A percentile compares a stretch with the other conserved stretches of the same genome.
These are phyloP conservation scores for Mesopsocus fuscifrons DNA, from an alignment of 2,888 invertebrate species.

Conservation along the genomic window DNA sequence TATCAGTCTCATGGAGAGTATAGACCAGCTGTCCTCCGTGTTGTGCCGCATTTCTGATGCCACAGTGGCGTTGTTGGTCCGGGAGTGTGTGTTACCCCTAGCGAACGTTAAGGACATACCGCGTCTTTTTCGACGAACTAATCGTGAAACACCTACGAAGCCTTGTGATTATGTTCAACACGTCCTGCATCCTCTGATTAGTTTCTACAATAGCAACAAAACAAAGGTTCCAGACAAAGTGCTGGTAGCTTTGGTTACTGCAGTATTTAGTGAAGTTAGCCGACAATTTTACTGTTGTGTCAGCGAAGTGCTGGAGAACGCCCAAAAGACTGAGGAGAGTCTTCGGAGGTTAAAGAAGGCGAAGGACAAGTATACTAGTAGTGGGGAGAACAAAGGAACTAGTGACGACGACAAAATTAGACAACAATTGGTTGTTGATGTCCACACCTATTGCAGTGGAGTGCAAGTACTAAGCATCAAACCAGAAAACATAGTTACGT, in stretches of 20 bases:
- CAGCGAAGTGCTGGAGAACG: slow-evolving; percentile 75
- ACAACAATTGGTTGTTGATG: slow-evolving; percentile 73
- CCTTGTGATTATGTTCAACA: slow-evolving; percentile 61
- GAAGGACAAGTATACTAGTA: slow-evolving; percentile 36
- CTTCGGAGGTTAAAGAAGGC: slow-evolving; percentile 73
- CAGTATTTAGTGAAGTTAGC: slow-evolving; percentile 11
- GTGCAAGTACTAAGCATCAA: slow-evolving; percentile 35
- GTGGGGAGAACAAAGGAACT: slow-evolving; percentile 35
- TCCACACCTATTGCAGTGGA: slow-evolving; percentile 47
- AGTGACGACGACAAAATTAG: slow-evolving; percentile 91
- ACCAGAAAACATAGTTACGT: slow-evolving; percentile 35
- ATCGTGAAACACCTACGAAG: slow-evolving; percentile 65
- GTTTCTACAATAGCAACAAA: slow-evolving; percentile 27
- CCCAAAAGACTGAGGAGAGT: slow-evolving; percentile 90
- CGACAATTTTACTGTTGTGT: slow-evolving; percentile 30
- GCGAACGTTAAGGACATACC: slow-evolving; percentile 86
- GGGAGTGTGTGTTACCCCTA: slow-evolving; percentile 36
- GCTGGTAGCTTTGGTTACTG: slow-evolving; percentile 25
- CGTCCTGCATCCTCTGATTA: slow-evolving; percentile 36
- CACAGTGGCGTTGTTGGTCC: no score
- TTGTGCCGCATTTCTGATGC: no score
- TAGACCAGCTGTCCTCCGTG: no score
- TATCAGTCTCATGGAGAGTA: no score
- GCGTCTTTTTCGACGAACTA: slow-evolving; percentile 77
- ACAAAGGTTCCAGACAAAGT: slow-evolving; percentile 24